A percentile compares a stretch with the other conserved stretches of the same genome.
phyloP scores from a whole-genome alignment of 2,797 vertebrate genomes.

The Uromys caudimaculatus region DNA sequence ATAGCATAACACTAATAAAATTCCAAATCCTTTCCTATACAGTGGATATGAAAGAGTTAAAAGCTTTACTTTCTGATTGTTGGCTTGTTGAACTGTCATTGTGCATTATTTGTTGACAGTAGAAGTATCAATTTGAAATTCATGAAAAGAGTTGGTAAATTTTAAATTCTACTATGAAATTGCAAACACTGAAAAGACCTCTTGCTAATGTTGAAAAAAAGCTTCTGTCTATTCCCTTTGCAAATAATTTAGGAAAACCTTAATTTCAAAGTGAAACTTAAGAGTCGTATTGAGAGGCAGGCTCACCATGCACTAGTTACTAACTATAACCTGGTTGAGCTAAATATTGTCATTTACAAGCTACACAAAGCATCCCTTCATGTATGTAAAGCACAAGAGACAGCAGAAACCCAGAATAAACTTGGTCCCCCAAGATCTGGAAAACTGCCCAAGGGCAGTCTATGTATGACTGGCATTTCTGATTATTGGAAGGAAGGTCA shows the following conservation, averaged over 20 bases:
- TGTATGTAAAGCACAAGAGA: neutral
- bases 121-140: neutral
- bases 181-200: neutral
- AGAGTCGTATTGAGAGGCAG: neutral
- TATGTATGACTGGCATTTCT: accelerated
- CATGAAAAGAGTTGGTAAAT: neutral
- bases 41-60: neutral
- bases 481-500: neutral
- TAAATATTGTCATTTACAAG: neutral
- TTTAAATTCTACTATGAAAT: conserved; percentile 6
- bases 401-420: neutral
- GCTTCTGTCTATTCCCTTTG: neutral
- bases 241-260: neutral
- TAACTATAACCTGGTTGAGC: neutral
- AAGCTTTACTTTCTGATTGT: neutral
- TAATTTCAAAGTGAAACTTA: neutral
- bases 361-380: neutral
- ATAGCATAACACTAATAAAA: neutral
- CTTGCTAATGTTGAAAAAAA: neutral
- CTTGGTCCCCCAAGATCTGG: accelerated
- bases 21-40: neutral
- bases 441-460: neutral
- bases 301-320: neutral
- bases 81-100: neutral
- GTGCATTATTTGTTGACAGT: neutral